Base-by-base conservation (phyloP, 1,140 invertebrate genomes). In the Metopolophium dirhodum region DNA sequence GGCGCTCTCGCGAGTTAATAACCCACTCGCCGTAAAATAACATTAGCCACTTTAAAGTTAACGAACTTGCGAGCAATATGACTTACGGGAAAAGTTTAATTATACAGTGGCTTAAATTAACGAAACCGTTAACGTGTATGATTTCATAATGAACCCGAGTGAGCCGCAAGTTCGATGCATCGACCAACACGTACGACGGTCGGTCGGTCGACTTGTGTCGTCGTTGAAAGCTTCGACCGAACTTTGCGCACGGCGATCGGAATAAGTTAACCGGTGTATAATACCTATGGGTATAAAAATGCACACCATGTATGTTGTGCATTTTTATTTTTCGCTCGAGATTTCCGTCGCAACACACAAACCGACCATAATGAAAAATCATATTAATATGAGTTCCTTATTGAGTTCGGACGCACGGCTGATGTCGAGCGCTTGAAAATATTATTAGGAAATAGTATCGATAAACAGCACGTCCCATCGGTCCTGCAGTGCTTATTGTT, bases 121-220 rank as follows among this genome's bases (percentile, higher is more conserved):
- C 86, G 85, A 8, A 47, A 49, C 45, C 85, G 85, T 87, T 47
- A 30, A 37, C 85, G 41, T 87, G 61, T 87, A 87, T 47, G 85
- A 87, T 87, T 87, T 47, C 45, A 87, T 47, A 87, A 87, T 47
- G 11, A 87, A 49, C 45, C 49, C 37, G 22, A 9, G 37, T 3
- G 83, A 85, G 41, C 35, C 23, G 41, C 37, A 85, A 26, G 1
- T 45, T 85, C 37, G 20, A 30, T 77, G 7, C 20, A 85, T 14
- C 83, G 83, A 85, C 83, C 23, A 26, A 41, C 37, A 85, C 83
- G 83, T 85, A 41, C 41, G 22, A 26, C 22, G 41, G 23, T 83
- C 7, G 2, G 82, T 8, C 22, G 82, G 37, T 37, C 82, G 37
- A 37, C 20, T 37, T 3, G 9, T 4, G 61, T 35, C 61, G 14